Evolutionary conservation across 2,888 invertebrate genomes (phyloP), one percentile per base, ranked within the genome.

Genomic region (Epistrophe eligans): DNA sequence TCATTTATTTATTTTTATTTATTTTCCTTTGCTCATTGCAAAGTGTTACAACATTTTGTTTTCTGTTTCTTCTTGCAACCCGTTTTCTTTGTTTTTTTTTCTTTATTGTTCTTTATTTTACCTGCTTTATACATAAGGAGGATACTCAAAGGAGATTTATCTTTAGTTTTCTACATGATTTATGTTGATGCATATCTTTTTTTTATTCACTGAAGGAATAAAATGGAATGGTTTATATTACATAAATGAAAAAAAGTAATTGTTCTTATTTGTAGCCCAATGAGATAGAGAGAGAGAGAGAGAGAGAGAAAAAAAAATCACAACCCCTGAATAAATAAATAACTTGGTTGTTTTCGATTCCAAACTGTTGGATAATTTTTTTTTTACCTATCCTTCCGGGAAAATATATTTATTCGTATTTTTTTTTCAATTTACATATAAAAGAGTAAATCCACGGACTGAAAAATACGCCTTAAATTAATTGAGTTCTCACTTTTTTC

Each of bases 81-180:
- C 35, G 19, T 74, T 67, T 40, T 9, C 10, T 40, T 43, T 70
- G n/a, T 77, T 43, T 40, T 15, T 55, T 7, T 79, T 50, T 60
- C 43, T 28, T 32, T 50, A 28, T 77, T 67, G 38, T 73, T 28
- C 38, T 50, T 67, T 28, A 40, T 66, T 40, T 48, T 67, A 66
- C 40, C 58, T 67, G 66, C 38, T 67, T 79, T 48, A 50, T 50
- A 45, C 3, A 24, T 24, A 24, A 58, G 58, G 43, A 80, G 40
- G 62, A 62, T 48, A 58, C 60, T 64, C 15, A 73, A 77, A 71
- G 28, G 40, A 71, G 43, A 77, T 57, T 77, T 60, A 55, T 57
- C 70, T 81, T 81, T 64, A 62, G 67, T 62, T 80, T 55, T 45
- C 55, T 70, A 38, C 70, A 76, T 70, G 74, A 76, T 76, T 76